Evolutionary conservation across 2,888 invertebrate species (phyloP), one percentile per base, ranked within the genome.

Genomic region (Isotomurus palustris): DNA sequence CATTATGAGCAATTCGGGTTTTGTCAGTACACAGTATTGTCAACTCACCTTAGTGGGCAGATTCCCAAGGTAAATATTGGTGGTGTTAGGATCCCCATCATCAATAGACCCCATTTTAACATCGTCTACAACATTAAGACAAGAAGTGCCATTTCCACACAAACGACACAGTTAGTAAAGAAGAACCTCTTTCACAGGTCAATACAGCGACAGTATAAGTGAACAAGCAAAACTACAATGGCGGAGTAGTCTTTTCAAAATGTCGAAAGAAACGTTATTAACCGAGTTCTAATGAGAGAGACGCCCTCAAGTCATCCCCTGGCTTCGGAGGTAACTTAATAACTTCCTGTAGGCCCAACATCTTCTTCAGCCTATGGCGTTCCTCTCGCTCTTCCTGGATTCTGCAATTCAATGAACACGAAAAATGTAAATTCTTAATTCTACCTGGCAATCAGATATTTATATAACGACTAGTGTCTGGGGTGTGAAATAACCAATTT

Each of bases 381-480:
- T 97, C 96, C 73, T 94, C 92, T 25, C 97, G 82, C 76, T 97
- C 96, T 75, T 96, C 94, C 79, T 99, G 99, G 68, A 96, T 94
- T 77, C 94, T 95, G 32, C 32, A 8, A 10, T 32, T 32, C 14
- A 21, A 60, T 28, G n/a, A 49, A 54, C 40, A 49, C 29, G 24
- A 45, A 17, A 25, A 12, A 38, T 22, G 19, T 50, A 5, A 32
- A 27, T 21, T 3, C n/a, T 22, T 24, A 21, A 14, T n/a, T n/a
- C n/a, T n/a, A n/a, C n/a, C n/a, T n/a, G n/a, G n/a, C n/a, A n/a
- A n/a, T n/a, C n/a, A n/a, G n/a, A n/a, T n/a, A n/a, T n/a, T n/a
- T n/a, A n/a, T n/a, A n/a, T n/a, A n/a, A n/a, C n/a, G n/a, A n/a
- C n/a, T n/a, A n/a, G n/a, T n/a, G n/a, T n/a, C n/a, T n/a, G n/a